Evolutionary conservation across 2,113 vertebrate species (phyloP).

Genomic region (Hipposideros armiger): DNA sequence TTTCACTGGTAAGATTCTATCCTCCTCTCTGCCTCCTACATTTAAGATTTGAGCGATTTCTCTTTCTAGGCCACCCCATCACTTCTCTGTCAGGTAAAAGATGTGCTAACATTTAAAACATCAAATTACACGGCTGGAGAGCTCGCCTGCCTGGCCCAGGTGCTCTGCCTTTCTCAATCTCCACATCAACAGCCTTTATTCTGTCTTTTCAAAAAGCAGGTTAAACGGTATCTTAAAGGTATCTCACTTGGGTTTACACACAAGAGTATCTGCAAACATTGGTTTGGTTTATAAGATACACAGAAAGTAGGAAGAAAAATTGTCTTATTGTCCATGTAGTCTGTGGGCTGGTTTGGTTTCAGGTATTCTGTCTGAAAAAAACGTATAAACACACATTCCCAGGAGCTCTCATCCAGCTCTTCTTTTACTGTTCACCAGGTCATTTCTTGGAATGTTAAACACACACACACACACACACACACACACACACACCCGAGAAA

Average conservation of each 20-base stretch:
- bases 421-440: neutral
- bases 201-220: neutral
- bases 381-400: neutral
- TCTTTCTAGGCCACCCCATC: slow-evolving; percentile 5
- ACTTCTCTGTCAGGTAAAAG: slow-evolving; percentile 15
- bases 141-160: neutral
- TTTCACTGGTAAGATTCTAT: neutral
- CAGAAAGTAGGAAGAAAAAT: slow-evolving; percentile 7
- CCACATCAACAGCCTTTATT: neutral
- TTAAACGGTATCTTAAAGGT: neutral
- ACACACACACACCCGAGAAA: neutral
- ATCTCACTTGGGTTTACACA: neutral
- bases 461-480: neutral
- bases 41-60: neutral
- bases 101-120: neutral
- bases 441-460: slow-evolving; percentile 37
- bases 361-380: neutral
- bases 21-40: neutral
- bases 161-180: neutral
- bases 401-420: neutral
- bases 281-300: neutral
- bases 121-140: neutral
- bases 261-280: neutral
- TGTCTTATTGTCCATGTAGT: neutral
- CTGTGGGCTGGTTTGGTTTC: neutral